phyloP scores from a whole-genome alignment of 2,113 vertebrate species.

The Rhea americana region DNA sequence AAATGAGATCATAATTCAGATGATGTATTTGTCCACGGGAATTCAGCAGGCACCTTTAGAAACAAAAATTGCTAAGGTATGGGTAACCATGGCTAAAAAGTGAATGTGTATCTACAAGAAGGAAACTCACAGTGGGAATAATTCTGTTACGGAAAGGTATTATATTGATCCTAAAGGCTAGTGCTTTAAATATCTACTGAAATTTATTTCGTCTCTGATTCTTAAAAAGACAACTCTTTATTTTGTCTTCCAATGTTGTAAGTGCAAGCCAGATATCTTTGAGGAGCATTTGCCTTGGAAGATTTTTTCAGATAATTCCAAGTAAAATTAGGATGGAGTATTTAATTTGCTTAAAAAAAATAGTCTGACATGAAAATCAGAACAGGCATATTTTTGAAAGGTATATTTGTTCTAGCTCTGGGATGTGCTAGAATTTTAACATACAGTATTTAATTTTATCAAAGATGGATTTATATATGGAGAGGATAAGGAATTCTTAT shows the following conservation, averaged over 20 bases:
- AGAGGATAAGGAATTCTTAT: not conserved
- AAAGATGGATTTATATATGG: not conserved
- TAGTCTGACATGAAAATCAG: not conserved
- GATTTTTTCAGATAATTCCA: not conserved
- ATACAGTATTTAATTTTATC: not conserved
- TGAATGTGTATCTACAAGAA: not conserved
- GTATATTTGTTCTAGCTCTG: not conserved
- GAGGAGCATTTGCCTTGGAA: not conserved
- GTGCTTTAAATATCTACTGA: not conserved
- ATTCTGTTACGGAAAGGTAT: not conserved
- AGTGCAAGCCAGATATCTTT: not conserved
- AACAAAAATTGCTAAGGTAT: constrained; percentile 35
- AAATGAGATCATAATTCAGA: constrained; percentile 59
- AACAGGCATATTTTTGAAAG: not conserved
- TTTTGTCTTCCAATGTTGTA: not conserved
- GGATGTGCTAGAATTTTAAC: not conserved
- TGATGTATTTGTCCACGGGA: constrained; percentile 47
- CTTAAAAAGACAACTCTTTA: not conserved
- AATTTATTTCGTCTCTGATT: not conserved
- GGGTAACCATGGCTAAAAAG: not conserved
- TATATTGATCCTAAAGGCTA: not conserved
- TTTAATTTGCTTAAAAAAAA: not conserved
- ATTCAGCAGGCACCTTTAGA: constrained; percentile 41
- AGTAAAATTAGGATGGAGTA: not conserved
- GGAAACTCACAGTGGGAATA: not conserved